Conservation (phyloP, 2,113 vertebrate genomes). For the Laticauda colubrina region DNA sequence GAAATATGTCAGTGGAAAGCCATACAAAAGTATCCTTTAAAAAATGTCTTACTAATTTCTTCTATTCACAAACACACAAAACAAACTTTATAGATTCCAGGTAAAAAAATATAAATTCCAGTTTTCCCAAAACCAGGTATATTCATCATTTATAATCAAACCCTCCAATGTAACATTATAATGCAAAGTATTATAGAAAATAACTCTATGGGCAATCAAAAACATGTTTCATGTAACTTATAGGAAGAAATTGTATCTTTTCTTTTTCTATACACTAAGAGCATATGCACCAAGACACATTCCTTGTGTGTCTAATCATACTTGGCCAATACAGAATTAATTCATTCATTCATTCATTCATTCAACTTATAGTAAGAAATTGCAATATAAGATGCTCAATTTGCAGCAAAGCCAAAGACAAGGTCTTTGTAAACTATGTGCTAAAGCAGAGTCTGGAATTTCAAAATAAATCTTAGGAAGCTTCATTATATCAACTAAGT, state of each 20-base stretch:
- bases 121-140: constrained; percentile 45
- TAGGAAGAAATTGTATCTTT: neutral
- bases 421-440: neutral
- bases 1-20: constrained; percentile 52
- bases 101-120: constrained; percentile 58
- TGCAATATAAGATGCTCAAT: neutral
- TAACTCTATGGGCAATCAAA: neutral
- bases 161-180: neutral
- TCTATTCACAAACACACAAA: constrained; percentile 45
- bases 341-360: too few species aligned
- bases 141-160: constrained; percentile 31
- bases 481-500: neutral
- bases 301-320: too few species aligned
- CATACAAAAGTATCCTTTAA: constrained; percentile 42
- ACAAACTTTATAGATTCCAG: constrained; percentile 54
- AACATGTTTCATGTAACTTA: neutral
- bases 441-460: neutral
- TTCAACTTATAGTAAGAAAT: neutral
- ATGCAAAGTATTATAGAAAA: neutral
- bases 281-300: too few species aligned
- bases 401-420: neutral
- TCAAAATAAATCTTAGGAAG: neutral
- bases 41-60: constrained; percentile 58
- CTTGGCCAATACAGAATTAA: too few species aligned
- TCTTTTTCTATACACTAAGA: too few species aligned